Evolutionary conservation across 1,140 invertebrate genomes (phyloP), one percentile per base, ranked within the genome.

Genomic region (Drosophila kohkoa): DNA sequence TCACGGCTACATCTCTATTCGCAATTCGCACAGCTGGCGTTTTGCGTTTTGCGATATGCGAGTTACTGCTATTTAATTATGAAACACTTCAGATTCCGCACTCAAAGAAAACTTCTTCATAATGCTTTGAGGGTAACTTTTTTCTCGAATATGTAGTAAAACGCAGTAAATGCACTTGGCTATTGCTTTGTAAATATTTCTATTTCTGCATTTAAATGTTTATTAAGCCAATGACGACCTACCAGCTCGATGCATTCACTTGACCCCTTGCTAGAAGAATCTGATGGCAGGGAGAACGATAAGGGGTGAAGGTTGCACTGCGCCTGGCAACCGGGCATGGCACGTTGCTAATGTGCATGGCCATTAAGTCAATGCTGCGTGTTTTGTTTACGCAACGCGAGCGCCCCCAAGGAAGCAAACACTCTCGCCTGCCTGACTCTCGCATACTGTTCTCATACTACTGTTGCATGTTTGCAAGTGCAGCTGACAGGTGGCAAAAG

Each of bases 301-400:
- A 28, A 11, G 1, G 45, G 10, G 11, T 6, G 35, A 38, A 32
- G 32, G n/a, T 7, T 45, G 60, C 59, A 48, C 35, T 46, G 68
- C 51, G 68, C 52, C 45, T 63, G 63, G 57, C 51, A 70, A 52
- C 64, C 64, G 52, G 32, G 65, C 68, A 66, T 83, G 83, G 80
- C 83, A 88, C 77, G 81, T 78, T 88, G 85, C 85, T 88, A 88
- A 88, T 88, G 85, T 88, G 78, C 85, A 81, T 78, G 77, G 85
- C 85, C 85, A 88, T 88, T 89, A 89, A 81, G 85, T 83, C 77
- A 68, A 80, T 28, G 77, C 75, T 89, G 85, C 85, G 85, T 89
- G 85, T 89, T 89, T 89, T 89, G 85, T 89, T 89, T 89, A 89
- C 85, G 81, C 81, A 89, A 89, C 85, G 64, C 82, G 72, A 83